These are phyloP conservation scores for Cataglyphis albicans DNA, from an alignment of 2,888 invertebrate genomes.

Conservation along the genomic window DNA sequence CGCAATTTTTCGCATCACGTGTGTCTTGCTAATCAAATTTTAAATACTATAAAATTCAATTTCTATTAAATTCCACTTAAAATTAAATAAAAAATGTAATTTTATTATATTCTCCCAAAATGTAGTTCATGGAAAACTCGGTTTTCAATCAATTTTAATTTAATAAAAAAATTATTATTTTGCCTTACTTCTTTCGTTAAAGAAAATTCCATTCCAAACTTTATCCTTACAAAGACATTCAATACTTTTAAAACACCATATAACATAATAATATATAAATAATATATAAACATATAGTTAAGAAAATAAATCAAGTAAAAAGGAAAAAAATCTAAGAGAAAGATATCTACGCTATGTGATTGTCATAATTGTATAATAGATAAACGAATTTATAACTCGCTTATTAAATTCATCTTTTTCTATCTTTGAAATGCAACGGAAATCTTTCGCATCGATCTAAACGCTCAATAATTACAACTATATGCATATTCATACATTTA, in stretches of 20 bases:
- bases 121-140: background rate
- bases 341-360: background rate
- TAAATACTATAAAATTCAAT: background rate
- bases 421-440: background rate
- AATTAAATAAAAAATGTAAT: background rate
- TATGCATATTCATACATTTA: conserved; percentile 13
- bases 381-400: background rate
- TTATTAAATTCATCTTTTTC: background rate
- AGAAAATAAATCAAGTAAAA: background rate
- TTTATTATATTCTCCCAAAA: background rate
- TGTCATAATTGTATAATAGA: background rate
- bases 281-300: too few relatives aligned
- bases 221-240: background rate
- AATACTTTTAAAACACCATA: background rate
- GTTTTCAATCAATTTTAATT: background rate
- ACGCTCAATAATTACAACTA: conserved; percentile 10
- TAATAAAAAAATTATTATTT: background rate
- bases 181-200: background rate
- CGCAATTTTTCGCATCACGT: background rate
- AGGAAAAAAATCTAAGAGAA: background rate
- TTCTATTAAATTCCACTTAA: background rate
- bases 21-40: background rate
- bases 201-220: background rate
- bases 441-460: background rate
- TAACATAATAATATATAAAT: background rate